A percentile compares a stretch with the other conserved stretches of the same genome.
Evolutionary conservation across 2,888 invertebrate species (phyloP).

Genomic region (Petrophora chlorosata): DNA sequence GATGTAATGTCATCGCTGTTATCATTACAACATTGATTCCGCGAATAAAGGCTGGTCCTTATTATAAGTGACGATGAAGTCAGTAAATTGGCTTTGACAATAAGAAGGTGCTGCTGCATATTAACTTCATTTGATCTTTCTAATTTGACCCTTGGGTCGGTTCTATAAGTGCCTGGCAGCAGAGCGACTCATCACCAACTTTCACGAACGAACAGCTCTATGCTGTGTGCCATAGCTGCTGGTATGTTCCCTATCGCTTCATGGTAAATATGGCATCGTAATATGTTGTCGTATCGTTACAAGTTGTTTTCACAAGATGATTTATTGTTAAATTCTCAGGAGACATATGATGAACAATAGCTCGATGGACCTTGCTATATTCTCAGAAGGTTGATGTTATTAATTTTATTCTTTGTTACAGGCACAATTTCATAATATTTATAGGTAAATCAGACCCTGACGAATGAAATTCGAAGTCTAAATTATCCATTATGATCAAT

Average conservation of each 20-base stretch:
- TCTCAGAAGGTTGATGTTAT: background rate
- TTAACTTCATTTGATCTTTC: conserved; percentile 46
- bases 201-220: conserved; percentile 4
- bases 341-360: conserved; percentile 30
- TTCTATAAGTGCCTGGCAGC: conserved; percentile 32
- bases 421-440: background rate
- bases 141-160: conserved; percentile 44
- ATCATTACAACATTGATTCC: conserved; percentile 25
- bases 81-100: conserved; percentile 25
- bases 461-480: background rate
- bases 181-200: conserved; percentile 38
- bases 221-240: too few relatives aligned
- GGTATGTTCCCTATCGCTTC: background rate
- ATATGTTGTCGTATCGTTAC: conserved; percentile 25
- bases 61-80: conserved; percentile 19
- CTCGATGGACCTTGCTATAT: conserved; percentile 14
- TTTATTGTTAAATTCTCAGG: conserved; percentile 19
- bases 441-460: too few relatives aligned
- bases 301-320: conserved; percentile 20
- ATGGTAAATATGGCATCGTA: background rate
- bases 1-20: conserved; percentile 22
- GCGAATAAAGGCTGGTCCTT: conserved; percentile 13
- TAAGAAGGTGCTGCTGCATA: conserved; percentile 34
- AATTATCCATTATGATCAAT: background rate
- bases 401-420: background rate